Percentiles rank a stretch among this genome's conserved stretches.
These are phyloP conservation scores for Esox masquinongy DNA, from an alignment of 2,797 vertebrate genomes.

Conservation along the genomic window DNA sequence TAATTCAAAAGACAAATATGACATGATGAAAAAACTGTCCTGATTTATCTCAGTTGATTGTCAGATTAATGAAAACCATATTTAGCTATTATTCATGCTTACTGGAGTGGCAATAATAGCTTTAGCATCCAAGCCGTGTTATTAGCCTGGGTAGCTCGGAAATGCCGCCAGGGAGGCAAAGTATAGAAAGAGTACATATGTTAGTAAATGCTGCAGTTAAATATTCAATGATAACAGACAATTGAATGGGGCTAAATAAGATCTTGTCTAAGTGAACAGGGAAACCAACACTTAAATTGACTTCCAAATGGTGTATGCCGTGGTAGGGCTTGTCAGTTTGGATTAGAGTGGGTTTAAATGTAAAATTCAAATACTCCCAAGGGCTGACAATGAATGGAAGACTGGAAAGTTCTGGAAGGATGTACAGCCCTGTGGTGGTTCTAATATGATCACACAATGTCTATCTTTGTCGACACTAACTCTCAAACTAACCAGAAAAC, in stretches of 20 bases:
- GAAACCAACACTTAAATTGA: neutral
- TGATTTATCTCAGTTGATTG: slow-evolving; percentile 32
- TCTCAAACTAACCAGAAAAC: neutral
- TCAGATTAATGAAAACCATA: slow-evolving; percentile 38
- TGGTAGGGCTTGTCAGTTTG: slow-evolving; percentile 13
- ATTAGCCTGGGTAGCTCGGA: slow-evolving; percentile 25
- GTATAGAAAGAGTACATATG: slow-evolving; percentile 37
- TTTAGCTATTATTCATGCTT: slow-evolving; percentile 59
- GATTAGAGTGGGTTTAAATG: slow-evolving; percentile 7
- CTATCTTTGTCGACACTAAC: neutral
- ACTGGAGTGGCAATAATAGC: slow-evolving; percentile 65
- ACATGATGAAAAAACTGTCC: neutral
- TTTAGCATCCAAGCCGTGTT: slow-evolving; percentile 57
- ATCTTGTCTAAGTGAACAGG: slow-evolving; percentile 21
- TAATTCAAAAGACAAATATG: neutral
- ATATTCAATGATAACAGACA: slow-evolving; percentile 43
- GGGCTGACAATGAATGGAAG: slow-evolving; percentile 25
- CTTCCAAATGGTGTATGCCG: neutral
- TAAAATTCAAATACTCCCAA: slow-evolving; percentile 51
- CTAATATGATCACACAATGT: neutral
- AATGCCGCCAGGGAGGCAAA: slow-evolving; percentile 26
- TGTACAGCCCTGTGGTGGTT: neutral
- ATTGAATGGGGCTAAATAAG: slow-evolving; percentile 48
- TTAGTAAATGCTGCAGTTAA: slow-evolving; percentile 47
- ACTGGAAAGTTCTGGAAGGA: slow-evolving; percentile 34